Evolutionary conservation across 2,888 invertebrate genomes (phyloP).

Genomic region (Zaprionus obscuricornis): DNA sequence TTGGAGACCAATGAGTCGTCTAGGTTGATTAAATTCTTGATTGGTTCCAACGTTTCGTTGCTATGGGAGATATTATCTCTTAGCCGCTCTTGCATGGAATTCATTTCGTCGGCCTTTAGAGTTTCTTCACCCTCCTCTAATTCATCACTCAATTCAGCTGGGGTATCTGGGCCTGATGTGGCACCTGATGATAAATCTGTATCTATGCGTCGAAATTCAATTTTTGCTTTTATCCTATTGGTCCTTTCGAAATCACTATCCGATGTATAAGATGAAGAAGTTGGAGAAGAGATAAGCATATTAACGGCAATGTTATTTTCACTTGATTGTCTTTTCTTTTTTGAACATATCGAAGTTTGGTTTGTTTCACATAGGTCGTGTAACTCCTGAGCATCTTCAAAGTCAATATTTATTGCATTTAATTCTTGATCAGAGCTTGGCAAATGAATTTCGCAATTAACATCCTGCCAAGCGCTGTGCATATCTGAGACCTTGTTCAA

Average conservation of each 20-base stretch:
- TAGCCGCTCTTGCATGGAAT: too few relatives aligned
- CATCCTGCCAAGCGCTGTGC: conserved; percentile 81
- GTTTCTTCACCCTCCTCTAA: conserved; percentile 83
- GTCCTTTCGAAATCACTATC: conserved; percentile 84
- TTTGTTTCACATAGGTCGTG: not conserved
- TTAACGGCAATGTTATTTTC: conserved; percentile 7
- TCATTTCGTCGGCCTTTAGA: conserved; percentile 16
- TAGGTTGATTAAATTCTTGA: too few relatives aligned
- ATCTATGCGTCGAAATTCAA: too few relatives aligned
- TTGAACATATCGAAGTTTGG: too few relatives aligned
- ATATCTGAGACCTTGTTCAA: conserved; percentile 79
- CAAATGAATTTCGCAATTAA: conserved; percentile 59
- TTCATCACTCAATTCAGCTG: conserved; percentile 88
- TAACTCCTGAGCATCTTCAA: conserved; percentile 1
- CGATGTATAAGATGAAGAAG: conserved; percentile 84
- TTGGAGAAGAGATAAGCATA: conserved; percentile 61
- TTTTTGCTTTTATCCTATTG: too few relatives aligned
- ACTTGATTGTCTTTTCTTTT: conserved; percentile 52
- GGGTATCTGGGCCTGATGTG: conserved; percentile 95
- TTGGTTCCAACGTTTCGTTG: too few relatives aligned
- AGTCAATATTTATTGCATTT: conserved; percentile 9
- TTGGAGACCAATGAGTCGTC: too few relatives aligned
- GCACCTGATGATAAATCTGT: conserved; percentile 90
- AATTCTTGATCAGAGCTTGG: conserved; percentile 20
- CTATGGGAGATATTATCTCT: too few relatives aligned